phyloP scores from a whole-genome alignment of 1,140 invertebrate genomes.

The Coenobita brevimanus region DNA sequence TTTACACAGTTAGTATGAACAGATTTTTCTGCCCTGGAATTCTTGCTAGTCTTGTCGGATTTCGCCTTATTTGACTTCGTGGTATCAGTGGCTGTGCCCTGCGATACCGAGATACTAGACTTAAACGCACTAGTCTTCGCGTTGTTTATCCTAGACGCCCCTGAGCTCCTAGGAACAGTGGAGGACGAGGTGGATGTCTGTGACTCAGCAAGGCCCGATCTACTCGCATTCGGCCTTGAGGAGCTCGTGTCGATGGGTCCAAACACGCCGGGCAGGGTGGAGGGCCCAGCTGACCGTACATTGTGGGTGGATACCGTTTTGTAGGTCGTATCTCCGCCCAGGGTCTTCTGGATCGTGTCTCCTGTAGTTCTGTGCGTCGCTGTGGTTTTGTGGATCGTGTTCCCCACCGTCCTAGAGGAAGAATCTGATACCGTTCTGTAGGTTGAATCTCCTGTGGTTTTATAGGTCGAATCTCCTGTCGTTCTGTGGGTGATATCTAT shows the following conservation, averaged over 20 bases:
- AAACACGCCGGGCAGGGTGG: too few species aligned
- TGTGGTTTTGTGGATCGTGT: too few species aligned
- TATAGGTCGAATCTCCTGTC: too few species aligned
- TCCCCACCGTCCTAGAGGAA: too few species aligned
- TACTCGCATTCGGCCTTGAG: slow-evolving; percentile 9
- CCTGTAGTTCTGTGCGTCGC: too few species aligned
- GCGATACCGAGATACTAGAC: not conserved
- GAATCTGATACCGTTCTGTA: too few species aligned
- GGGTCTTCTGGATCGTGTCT: not conserved
- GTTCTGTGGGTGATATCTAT: too few species aligned
- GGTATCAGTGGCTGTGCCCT: not conserved
- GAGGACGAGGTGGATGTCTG: not conserved
- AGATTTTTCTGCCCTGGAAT: not conserved
- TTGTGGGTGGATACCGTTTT: not conserved
- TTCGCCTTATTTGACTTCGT: not conserved
- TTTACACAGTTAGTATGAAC: too few species aligned
- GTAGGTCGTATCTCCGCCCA: too few species aligned
- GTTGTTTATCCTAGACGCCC: not conserved
- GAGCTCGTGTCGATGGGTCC: not conserved
- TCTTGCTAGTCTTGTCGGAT: not conserved
- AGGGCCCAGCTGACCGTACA: not conserved
- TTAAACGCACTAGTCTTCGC: not conserved
- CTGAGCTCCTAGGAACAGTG: not conserved
- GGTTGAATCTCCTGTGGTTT: too few species aligned
- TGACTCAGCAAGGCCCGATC: not conserved